Conservation (phyloP, 1,140 invertebrate species). For the Hormaphis cornu region DNA sequence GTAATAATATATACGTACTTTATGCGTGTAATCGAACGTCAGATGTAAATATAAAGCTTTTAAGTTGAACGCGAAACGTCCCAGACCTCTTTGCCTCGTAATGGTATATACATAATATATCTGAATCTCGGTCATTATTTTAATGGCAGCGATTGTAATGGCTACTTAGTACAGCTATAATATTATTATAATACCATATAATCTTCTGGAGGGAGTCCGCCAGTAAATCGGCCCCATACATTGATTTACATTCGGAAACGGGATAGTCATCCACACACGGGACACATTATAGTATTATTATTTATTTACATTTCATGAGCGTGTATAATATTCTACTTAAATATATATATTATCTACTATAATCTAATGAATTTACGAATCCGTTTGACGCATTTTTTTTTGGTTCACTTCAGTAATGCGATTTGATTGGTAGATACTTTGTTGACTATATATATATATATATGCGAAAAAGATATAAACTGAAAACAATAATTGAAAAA, state of each 20-base stretch:
- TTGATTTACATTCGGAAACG: neutral
- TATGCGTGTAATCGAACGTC: neutral
- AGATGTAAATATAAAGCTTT: neutral
- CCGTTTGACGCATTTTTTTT: no score
- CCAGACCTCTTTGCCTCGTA: neutral
- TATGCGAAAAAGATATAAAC: no score
- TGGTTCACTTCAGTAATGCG: no score
- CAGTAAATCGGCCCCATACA: neutral
- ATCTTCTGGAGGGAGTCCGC: neutral
- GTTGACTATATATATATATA: no score
- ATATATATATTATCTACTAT: neutral
- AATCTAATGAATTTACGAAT: neutral
- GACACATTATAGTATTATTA: no score
- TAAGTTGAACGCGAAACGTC: neutral
- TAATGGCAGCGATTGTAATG: neutral
- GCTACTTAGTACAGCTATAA: neutral
- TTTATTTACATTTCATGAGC: no score
- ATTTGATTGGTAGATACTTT: no score
- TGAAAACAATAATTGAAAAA: no score
- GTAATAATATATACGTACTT: no score
- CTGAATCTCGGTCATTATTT: neutral
- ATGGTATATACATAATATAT: no score
- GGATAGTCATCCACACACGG: neutral
- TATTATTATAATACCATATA: constrained; percentile 8
- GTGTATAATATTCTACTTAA: neutral